Percentiles rank a stretch among this genome's conserved stretches.
Evolutionary conservation across 2,888 invertebrate species (phyloP).

Genomic region (Timandra comae): DNA sequence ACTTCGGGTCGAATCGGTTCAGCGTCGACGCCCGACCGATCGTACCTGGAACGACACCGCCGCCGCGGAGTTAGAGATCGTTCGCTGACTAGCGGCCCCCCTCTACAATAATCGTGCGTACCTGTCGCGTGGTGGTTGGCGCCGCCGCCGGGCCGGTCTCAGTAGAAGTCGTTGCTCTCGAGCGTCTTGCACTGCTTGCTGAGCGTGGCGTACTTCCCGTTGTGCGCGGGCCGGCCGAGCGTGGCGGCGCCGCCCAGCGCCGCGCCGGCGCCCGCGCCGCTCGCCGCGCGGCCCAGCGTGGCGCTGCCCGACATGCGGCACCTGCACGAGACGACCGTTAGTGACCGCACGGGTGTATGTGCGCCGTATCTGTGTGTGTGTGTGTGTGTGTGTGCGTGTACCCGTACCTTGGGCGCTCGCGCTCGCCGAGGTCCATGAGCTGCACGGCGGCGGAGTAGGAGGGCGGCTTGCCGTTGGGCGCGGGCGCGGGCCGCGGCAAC

Average conservation of each 20-base stretch:
- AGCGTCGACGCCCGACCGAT: slow-evolving; percentile 63
- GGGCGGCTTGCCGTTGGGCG: slow-evolving; percentile 79
- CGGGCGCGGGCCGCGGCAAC: slow-evolving; percentile 79
- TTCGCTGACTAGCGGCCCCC: no score
- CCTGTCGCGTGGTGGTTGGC: slow-evolving; percentile 10
- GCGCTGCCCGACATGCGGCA: slow-evolving; percentile 62
- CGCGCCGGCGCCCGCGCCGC: slow-evolving; percentile 35
- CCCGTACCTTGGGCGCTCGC: slow-evolving; percentile 45
- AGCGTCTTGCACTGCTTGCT: slow-evolving; percentile 97
- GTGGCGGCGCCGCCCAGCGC: slow-evolving; percentile 78
- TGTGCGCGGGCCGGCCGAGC: slow-evolving; percentile 83
- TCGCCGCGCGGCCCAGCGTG: slow-evolving; percentile 61
- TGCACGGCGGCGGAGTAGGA: slow-evolving; percentile 77
- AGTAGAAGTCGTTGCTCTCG: slow-evolving; percentile 96
- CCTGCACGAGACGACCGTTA: slow-evolving; percentile 41
- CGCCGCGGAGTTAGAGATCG: not conserved
- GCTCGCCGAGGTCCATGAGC: slow-evolving; percentile 59
- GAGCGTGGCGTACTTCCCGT: slow-evolving; percentile 95
- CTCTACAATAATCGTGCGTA: slow-evolving; percentile 11
- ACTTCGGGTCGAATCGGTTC: slow-evolving; percentile 79
- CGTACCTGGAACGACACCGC: slow-evolving; percentile 36
- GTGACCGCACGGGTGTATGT: slow-evolving; percentile 24
- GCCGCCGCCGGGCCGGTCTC: slow-evolving; percentile 85
- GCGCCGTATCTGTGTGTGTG: no score
- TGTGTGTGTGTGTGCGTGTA: no score